Conservation (phyloP, 2,797 vertebrate genomes). For the Lophius americanus region DNA sequence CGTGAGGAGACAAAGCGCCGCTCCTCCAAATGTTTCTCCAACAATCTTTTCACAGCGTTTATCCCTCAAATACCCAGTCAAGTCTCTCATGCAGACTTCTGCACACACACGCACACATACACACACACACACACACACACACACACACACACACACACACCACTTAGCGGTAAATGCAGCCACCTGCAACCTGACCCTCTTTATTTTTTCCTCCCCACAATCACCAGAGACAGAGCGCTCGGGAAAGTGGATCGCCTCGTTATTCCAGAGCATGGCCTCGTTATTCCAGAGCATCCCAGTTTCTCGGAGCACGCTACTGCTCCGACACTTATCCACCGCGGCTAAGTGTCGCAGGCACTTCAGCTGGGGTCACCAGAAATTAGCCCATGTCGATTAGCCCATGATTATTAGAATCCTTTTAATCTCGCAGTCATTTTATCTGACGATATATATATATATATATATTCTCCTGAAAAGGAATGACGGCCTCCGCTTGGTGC, state of each 20-base stretch:
- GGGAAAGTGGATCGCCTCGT: constrained; percentile 17
- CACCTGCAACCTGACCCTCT: constrained; percentile 53
- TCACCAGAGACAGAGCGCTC: background rate
- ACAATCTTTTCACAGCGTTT: too few species aligned
- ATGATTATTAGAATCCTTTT: constrained; percentile 25
- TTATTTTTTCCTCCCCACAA: background rate
- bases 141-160: constrained; percentile 40
- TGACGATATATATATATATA: constrained; percentile 11
- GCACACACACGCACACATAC: too few species aligned
- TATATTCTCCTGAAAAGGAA: constrained; percentile 48
- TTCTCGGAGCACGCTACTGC: constrained; percentile 19
- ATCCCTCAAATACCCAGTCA: too few species aligned
- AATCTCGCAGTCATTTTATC: constrained; percentile 30
- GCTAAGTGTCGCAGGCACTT: background rate
- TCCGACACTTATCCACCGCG: constrained; percentile 17
- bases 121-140: constrained; percentile 39
- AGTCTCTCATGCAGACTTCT: too few species aligned
- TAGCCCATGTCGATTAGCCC: constrained; percentile 50
- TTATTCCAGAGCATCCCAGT: constrained; percentile 11
- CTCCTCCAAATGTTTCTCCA: constrained; percentile 1
- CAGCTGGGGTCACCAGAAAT: constrained; percentile 50
- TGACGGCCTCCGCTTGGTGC: constrained; percentile 22
- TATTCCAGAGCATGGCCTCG: constrained; percentile 5
- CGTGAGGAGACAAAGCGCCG: background rate
- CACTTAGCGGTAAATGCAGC: constrained; percentile 53